phyloP scores from a whole-genome alignment of 2,888 invertebrate species.

The Smittia sp. region DNA sequence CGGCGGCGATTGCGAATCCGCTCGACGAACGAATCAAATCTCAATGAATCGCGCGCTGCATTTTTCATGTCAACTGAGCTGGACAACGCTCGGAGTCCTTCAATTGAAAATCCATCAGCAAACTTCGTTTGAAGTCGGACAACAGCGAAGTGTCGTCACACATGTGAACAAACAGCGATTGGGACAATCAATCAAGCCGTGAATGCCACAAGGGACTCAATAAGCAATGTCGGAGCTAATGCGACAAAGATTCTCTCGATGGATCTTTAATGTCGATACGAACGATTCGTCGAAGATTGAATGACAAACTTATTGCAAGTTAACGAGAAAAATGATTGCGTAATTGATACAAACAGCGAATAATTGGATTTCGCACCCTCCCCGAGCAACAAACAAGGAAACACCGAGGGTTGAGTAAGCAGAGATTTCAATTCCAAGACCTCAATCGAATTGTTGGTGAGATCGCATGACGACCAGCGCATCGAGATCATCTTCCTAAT shows the following conservation, averaged over 20 bases:
- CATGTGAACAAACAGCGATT: slow-evolving; percentile 3
- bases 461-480: too few relatives aligned
- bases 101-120: too few relatives aligned
- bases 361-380: slow-evolving; percentile 37
- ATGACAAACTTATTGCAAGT: background rate
- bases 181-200: slow-evolving; percentile 23
- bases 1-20: background rate
- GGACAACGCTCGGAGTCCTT: too few relatives aligned
- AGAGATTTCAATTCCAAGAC: slow-evolving; percentile 1
- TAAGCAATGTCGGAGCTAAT: background rate
- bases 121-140: too few relatives aligned
- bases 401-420: background rate
- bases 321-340: slow-evolving; percentile 35
- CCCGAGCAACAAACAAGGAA: too few relatives aligned
- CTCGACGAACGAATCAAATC: too few relatives aligned
- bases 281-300: slow-evolving; percentile 5
- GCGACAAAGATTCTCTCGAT: slow-evolving; percentile 12
- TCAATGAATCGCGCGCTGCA: background rate
- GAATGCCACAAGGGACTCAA: background rate
- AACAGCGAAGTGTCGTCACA: background rate
- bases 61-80: background rate
- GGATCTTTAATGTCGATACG: slow-evolving; percentile 24
- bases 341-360: slow-evolving; percentile 34
- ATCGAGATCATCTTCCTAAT: background rate
- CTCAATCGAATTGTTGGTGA: too few relatives aligned